A percentile compares a stretch with the other conserved stretches of the same genome.
Evolutionary conservation across 1,140 invertebrate species (phyloP).

Genomic region (Laodelphax striatellus): DNA sequence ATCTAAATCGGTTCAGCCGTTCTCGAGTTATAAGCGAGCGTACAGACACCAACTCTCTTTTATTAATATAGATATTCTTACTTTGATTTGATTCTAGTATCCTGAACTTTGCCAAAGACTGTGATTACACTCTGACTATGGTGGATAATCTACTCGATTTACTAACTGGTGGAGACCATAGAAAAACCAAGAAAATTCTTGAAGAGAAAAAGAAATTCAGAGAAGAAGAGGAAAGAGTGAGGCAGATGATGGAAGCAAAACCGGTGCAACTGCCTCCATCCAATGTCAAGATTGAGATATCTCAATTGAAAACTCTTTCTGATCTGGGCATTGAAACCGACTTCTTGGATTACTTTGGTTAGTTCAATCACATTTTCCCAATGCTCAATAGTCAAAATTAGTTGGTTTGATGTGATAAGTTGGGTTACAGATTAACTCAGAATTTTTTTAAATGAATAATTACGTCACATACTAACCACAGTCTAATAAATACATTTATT

Average conservation of each 20-base stretch:
- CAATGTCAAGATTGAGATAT: slow-evolving; percentile 54
- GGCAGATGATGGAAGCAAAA: slow-evolving; percentile 35
- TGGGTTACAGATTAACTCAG: no score
- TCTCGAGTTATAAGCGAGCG: no score
- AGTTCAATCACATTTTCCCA: slow-evolving; percentile 28
- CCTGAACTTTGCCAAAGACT: slow-evolving; percentile 70
- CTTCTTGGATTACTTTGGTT: slow-evolving; percentile 66
- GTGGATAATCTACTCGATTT: slow-evolving; percentile 76
- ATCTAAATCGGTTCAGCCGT: no score
- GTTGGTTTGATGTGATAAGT: no score
- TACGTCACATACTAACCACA: no score
- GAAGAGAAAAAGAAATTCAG: slow-evolving; percentile 47
- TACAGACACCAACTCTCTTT: no score
- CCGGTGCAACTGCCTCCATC: neutral
- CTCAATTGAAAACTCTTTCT: slow-evolving; percentile 54
- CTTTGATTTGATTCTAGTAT: slow-evolving; percentile 39
- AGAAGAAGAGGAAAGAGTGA: slow-evolving; percentile 48
- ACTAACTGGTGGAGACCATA: slow-evolving; percentile 73
- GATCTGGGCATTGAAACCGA: slow-evolving; percentile 75
- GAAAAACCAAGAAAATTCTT: slow-evolving; percentile 54
- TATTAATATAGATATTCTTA: no score
- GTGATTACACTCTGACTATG: slow-evolving; percentile 67
- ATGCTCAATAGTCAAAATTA: neutral
- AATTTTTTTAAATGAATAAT: no score
- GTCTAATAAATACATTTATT: no score